These are phyloP conservation scores for Clamator glandarius DNA, from an alignment of 2,797 vertebrate genomes.

Conservation along the genomic window DNA sequence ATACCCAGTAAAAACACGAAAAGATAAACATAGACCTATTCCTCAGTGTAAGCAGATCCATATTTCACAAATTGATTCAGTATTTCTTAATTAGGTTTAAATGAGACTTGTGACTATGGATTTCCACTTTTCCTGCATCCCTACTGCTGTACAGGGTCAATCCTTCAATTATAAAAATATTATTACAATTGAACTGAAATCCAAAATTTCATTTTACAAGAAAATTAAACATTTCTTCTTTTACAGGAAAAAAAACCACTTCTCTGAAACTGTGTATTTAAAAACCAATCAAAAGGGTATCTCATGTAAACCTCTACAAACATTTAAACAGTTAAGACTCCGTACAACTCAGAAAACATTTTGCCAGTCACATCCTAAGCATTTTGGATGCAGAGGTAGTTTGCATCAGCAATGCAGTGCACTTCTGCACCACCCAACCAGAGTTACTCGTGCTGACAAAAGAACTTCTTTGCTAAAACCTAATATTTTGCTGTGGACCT, in stretches of 20 bases:
- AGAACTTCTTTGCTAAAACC: background rate
- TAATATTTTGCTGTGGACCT: background rate
- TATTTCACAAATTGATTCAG: background rate
- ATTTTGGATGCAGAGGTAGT: background rate
- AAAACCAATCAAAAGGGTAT: background rate
- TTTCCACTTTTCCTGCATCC: background rate
- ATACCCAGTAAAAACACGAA: background rate
- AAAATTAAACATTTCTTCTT: background rate
- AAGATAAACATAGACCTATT: background rate
- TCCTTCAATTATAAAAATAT: background rate
- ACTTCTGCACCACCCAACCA: background rate
- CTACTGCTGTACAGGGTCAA: background rate
- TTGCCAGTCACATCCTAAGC: background rate
- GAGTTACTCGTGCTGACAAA: background rate
- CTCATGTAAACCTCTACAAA: background rate
- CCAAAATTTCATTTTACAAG: background rate
- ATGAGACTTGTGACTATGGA: background rate
- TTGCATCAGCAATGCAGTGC: rapidly evolving
- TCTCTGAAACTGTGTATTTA: background rate
- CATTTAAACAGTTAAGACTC: background rate
- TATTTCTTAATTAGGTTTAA: background rate
- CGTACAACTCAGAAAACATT: background rate
- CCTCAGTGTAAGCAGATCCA: background rate
- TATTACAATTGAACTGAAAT: background rate
- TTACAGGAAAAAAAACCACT: background rate